These are phyloP conservation scores for Lycia hirtaria DNA, from an alignment of 2,888 invertebrate genomes.

Conservation along the genomic window DNA sequence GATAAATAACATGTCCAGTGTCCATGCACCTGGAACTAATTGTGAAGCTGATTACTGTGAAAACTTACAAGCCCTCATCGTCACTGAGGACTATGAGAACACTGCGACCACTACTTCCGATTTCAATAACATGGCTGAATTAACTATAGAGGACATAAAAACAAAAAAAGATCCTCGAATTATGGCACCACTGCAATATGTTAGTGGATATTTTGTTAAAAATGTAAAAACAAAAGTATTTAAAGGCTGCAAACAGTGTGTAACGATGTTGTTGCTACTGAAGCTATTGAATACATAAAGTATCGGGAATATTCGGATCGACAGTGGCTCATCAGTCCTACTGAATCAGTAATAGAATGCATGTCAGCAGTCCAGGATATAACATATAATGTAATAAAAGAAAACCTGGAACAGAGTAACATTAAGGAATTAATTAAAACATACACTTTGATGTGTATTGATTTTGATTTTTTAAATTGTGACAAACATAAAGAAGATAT, in stretches of 20 bases:
- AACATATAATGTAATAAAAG: background rate
- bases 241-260: background rate
- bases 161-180: background rate
- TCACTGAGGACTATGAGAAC: background rate
- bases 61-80: background rate
- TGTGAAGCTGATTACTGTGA: slow-evolving; percentile 14
- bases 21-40: slow-evolving; percentile 37
- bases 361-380: background rate
- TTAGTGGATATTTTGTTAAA: slow-evolving; percentile 6
- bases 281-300: background rate
- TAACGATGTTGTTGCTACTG: background rate
- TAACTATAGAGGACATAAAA: no score
- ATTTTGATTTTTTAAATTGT: slow-evolving; percentile 25
- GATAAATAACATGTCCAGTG: slow-evolving; percentile 30
- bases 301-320: background rate
- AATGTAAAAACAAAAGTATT: background rate
- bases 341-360: no score
- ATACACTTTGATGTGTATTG: background rate
- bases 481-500: slow-evolving; percentile 6
- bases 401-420: background rate
- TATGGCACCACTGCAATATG: background rate
- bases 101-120: background rate
- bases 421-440: background rate
- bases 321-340: background rate
- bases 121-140: background rate